Evolutionary conservation across 2,113 vertebrate genomes (phyloP), one percentile per base, ranked within the genome.

Genomic region (Paracanthobrama guichenoti): DNA sequence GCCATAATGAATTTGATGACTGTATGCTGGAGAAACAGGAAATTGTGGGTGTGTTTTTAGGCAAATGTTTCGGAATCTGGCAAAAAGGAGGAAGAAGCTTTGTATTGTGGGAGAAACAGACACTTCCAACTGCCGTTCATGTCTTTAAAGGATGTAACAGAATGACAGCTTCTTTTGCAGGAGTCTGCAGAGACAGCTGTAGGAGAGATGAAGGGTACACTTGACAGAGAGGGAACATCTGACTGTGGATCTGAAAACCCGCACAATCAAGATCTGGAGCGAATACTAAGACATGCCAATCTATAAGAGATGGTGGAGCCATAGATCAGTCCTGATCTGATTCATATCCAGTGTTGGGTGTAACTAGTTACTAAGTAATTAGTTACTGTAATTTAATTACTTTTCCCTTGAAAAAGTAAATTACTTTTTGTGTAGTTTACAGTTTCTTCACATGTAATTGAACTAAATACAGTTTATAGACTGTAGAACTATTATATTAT

Each of bases 171-270:
- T 42, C 9, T 78, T 39, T 62, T 73, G 28, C 14, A 55, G 18
- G 60, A 44, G n/a, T 75, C 48, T 50, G 48, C 16, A 69, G 24
- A 69, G 48, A 55, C 60, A 48, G 42, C 11, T 64, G 71, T 26
- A 26, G 64, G 60, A 72, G 64, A 53, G 24, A 84, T 76, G 42
- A 77, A 35, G 59, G 50, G 44, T 44, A 59, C 20, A 75, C 28
- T 53, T 76, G 74, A 84, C 84, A 76, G 28, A 48, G 74, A 82
- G n/a, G 44, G 44, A 87, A 81, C 74, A 73, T 73, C 75, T 88
- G 85, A 82, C 16, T 24, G 50, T 84, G 77, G 82, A 75, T 50
- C 42, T 64, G 64, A 78, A 50, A 80, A 46, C 31, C 22, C n/a
- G 5, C 76, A 57, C 53, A n/a, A 71, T 77, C 24, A 62, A 84